Evolutionary conservation across 2,888 invertebrate species (phyloP), one percentile per base, ranked within the genome.

Genomic region (Cancer borealis): DNA sequence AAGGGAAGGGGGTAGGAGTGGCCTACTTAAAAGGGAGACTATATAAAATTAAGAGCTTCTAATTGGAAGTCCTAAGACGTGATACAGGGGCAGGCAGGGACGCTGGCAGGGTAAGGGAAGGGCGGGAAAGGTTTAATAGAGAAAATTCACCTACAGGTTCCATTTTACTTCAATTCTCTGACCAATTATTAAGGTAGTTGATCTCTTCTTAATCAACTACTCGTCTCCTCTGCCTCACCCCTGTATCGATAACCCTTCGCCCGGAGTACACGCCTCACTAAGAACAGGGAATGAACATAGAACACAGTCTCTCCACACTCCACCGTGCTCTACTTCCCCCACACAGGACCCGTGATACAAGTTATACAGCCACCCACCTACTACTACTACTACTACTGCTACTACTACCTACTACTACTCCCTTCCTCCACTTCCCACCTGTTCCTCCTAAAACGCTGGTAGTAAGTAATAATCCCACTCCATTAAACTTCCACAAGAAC

Each of bases 41-140:
- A 93, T 93, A 93, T 91, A 91, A 93, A 93, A 93, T 93, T 93
- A 93, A 91, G 89, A 93, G 93, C 84, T 93, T 84, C 93, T 93
- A 93, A 93, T 93, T 93, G 93, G 93, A 91, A 91, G 93, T 91
- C 84, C 87, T 93, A 91, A 90, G 87, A 54, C 79, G 49, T 49
- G 54, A 90, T n/a, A 49, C 3, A 90, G 49, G 54, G 26, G 30
- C 30, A 30, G 12, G 90, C 21, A 17, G 30, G 21, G n/a, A 21
- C 8, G 26, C 0, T n/a, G 5, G 6, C 12, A 10, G 46, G 26
- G 21, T 12, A n/a, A 26, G 30, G 60, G 30, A 8, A 54, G 30
- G 47, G 4, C 8, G 26, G 73, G 21, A 12, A 73, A 91, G 91
- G 66, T 60, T 39, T 39, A 30, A 46, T 45, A 73, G 30, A n/a